Evolutionary conservation across 2,113 vertebrate species (phyloP).

Genomic region (Gasterosteus aculeatus): DNA sequence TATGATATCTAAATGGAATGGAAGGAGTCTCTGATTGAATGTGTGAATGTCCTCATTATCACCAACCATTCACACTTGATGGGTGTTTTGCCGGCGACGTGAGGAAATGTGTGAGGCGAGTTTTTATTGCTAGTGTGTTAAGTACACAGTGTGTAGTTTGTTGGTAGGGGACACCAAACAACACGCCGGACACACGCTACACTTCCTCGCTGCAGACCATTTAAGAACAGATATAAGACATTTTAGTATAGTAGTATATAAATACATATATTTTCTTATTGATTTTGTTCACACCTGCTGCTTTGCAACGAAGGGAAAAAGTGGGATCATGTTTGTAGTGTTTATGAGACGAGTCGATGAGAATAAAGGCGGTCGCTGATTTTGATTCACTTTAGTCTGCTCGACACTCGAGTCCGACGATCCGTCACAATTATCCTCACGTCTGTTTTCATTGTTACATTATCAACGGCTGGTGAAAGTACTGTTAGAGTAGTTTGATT

Average conservation of each 20-base stretch:
- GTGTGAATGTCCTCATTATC: too few relatives aligned
- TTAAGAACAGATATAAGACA: neutral
- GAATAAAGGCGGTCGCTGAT: rapidly evolving
- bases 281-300: neutral
- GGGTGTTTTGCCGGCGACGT: neutral
- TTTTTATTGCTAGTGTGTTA: neutral
- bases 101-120: neutral
- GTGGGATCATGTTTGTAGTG: neutral
- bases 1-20: neutral
- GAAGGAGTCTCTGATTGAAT: too few relatives aligned
- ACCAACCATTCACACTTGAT: neutral
- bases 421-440: constrained; percentile 39
- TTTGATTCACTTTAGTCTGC: neutral
- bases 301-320: neutral
- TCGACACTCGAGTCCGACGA: neutral
- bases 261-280: neutral
- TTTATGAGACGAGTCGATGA: neutral
- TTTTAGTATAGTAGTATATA: too few relatives aligned
- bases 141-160: neutral
- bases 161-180: neutral
- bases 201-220: neutral
- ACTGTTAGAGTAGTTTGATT: constrained; percentile 6
- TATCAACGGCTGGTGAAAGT: neutral
- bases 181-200: neutral
- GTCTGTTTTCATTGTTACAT: constrained; percentile 27